Percentiles rank a stretch among this genome's conserved stretches.
phyloP scores from a whole-genome alignment of 2,113 vertebrate species.

The Seriola quinqueradiata region DNA sequence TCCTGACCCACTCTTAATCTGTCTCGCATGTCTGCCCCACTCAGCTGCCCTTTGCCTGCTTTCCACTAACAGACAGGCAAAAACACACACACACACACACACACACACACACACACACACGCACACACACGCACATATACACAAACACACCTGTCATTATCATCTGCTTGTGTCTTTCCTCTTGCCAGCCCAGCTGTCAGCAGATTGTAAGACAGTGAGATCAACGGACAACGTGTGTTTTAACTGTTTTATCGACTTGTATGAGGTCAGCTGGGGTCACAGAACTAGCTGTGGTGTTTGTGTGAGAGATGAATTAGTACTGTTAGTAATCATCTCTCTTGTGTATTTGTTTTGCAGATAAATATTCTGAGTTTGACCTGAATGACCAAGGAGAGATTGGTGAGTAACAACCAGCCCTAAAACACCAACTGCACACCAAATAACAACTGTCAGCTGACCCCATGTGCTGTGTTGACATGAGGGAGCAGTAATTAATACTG shows the following conservation, averaged over 20 bases:
- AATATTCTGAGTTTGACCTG: conserved; percentile 98
- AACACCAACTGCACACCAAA: conserved; percentile 32
- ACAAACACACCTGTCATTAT: conserved; percentile 57
- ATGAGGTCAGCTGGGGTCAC: conserved; percentile 3
- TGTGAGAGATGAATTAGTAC: conserved; percentile 2
- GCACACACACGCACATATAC: conserved; percentile 42
- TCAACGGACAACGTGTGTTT: neutral
- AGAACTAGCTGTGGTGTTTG: neutral
- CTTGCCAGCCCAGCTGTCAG: conserved; percentile 49
- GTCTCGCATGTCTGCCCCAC: neutral
- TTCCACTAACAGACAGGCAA: conserved; percentile 19
- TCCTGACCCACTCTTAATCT: conserved; percentile 22
- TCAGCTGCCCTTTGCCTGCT: conserved; percentile 39
- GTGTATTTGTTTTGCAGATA: conserved; percentile 88
- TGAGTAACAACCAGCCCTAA: conserved; percentile 82
- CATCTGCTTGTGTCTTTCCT: conserved; percentile 58
- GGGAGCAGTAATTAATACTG: conserved; percentile 71
- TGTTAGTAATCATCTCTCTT: conserved; percentile 3
- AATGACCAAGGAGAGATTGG: conserved; percentile 98
- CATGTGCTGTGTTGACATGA: conserved; percentile 22
- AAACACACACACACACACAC: conserved; percentile 36
- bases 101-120: conserved; percentile 9
- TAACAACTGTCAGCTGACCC: conserved; percentile 48
- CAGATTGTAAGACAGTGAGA: conserved; percentile 17
- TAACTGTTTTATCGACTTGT: conserved; percentile 50